Percentiles rank a stretch among this genome's conserved stretches.
phyloP scores from a whole-genome alignment of 2,888 invertebrate species.

The Zaprionus bogoriensis region DNA sequence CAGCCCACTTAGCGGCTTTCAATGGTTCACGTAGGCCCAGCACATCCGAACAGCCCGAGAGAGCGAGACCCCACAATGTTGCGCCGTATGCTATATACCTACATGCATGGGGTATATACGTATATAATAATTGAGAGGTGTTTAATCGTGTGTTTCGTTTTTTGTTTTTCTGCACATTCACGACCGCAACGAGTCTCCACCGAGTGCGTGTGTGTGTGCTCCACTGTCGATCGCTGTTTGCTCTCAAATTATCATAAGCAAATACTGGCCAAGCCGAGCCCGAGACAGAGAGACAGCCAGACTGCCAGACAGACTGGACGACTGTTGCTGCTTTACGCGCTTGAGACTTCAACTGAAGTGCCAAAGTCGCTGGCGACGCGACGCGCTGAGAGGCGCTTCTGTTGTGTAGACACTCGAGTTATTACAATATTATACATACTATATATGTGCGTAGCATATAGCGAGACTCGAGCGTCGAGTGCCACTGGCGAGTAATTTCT shows the following conservation, averaged over 20 bases:
- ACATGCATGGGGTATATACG: conserved; percentile 15
- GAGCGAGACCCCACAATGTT: conserved; percentile 30
- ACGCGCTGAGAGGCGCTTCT: conserved; percentile 71
- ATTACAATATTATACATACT: conserved; percentile 71
- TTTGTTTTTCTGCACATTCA: conserved; percentile 74
- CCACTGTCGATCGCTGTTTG: conserved; percentile 72
- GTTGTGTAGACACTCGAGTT: conserved; percentile 72
- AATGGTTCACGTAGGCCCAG: conserved; percentile 45
- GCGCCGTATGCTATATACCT: neutral
- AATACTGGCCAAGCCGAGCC: conserved; percentile 60
- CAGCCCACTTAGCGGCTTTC: conserved; percentile 69
- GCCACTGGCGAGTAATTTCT: conserved; percentile 60
- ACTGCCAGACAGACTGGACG: conserved; percentile 17
- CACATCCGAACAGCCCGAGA: conserved; percentile 19
- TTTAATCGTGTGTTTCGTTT: conserved; percentile 82
- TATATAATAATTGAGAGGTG: conserved; percentile 83
- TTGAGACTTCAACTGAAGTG: conserved; percentile 71
- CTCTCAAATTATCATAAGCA: conserved; percentile 81
- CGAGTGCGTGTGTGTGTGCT: conserved; percentile 35
- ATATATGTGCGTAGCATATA: neutral
- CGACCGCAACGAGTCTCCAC: conserved; percentile 45
- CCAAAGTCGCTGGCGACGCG: conserved; percentile 79
- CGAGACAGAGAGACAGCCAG: neutral
- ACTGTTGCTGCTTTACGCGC: conserved; percentile 64
- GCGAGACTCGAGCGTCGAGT: conserved; percentile 68